phyloP scores from a whole-genome alignment of 1,140 invertebrate genomes.

The Philopotamus ludificatus region DNA sequence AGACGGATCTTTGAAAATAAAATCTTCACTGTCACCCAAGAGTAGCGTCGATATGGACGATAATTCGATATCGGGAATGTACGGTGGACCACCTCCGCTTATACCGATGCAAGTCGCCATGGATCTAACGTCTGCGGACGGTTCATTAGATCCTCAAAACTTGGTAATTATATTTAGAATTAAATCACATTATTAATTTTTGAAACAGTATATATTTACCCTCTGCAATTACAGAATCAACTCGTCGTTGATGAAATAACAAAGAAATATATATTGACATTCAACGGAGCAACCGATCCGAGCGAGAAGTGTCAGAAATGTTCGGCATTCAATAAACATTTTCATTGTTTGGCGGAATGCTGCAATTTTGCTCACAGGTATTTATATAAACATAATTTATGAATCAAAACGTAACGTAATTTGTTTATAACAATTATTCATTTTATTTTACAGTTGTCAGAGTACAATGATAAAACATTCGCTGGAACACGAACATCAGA shows the following conservation, averaged over 20 bases:
- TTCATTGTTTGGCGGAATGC: constrained; percentile 70
- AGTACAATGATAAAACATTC: constrained; percentile 83
- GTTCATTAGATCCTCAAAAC: constrained; percentile 21
- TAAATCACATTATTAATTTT: not conserved
- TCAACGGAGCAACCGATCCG: constrained; percentile 52
- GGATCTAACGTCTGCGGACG: constrained; percentile 47
- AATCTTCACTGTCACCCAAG: constrained; percentile 29
- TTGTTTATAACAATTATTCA: constrained; percentile 15
- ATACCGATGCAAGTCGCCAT: constrained; percentile 43
- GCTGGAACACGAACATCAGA: constrained; percentile 82
- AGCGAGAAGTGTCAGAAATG: constrained; percentile 66
- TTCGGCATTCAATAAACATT: constrained; percentile 72
- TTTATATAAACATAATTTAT: constrained; percentile 2
- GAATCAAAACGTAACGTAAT: constrained; percentile 2
- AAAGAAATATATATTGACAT: constrained; percentile 57
- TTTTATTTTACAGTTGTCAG: constrained; percentile 59
- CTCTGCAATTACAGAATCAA: constrained; percentile 67
- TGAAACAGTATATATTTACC: not conserved
- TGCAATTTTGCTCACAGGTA: constrained; percentile 69
- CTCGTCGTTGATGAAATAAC: constrained; percentile 57
- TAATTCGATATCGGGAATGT: constrained; percentile 15
- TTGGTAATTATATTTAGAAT: constrained; percentile 17
- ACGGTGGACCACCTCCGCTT: constrained; percentile 17
- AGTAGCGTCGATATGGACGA: constrained; percentile 19
- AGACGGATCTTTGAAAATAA: constrained; percentile 23